Evolutionary conservation across 2,113 vertebrate species (phyloP), one percentile per base, ranked within the genome.

Genomic region (Platichthys flesus): DNA sequence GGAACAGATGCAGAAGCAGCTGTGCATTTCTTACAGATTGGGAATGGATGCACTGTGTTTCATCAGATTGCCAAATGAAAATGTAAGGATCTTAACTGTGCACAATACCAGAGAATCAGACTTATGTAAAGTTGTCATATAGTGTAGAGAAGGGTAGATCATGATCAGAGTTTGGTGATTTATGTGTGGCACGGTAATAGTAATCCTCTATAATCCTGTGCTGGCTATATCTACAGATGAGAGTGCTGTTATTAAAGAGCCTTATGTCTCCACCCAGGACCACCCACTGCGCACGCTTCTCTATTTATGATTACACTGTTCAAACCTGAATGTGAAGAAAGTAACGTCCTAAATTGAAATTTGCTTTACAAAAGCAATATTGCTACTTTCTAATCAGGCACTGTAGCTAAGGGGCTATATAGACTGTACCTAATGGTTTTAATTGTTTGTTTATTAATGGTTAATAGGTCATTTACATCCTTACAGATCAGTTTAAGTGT

Each of bases 121-220:
- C 12, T 47, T 5, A 23, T 40, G 5, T 21, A 13, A 26, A 23
- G 45, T 49, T 20, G 13, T 10, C 37, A 56, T 47, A 15, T 47
- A 15, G 63, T 10, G 54, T 12, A 37, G 28, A 66, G 56, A 35
- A 49, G 37, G 47, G 18, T 24, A 60, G 37, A 55, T 26, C 2
- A 14, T 52, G 56, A 52, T 76, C 60, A 49, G 73, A 69, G 71
- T 88, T 78, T 76, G 65, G 23, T 67, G 86, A 70, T 71, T 78
- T 57, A 70, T 77, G 60, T 81, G 81, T 73, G 72, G 79, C 77
- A 70, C 80, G 60, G 35, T 80, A 56, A 71, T 81, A 84, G 45
- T 92, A 93, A 94, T 93, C 90, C 88, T 15, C 72, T 9, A 26
- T 92, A 93, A 92, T 91, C 92, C 85, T 76, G 61, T 78, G 67